Evolutionary conservation across 2,797 vertebrate genomes (phyloP).

Genomic region (Vipera latastei): DNA sequence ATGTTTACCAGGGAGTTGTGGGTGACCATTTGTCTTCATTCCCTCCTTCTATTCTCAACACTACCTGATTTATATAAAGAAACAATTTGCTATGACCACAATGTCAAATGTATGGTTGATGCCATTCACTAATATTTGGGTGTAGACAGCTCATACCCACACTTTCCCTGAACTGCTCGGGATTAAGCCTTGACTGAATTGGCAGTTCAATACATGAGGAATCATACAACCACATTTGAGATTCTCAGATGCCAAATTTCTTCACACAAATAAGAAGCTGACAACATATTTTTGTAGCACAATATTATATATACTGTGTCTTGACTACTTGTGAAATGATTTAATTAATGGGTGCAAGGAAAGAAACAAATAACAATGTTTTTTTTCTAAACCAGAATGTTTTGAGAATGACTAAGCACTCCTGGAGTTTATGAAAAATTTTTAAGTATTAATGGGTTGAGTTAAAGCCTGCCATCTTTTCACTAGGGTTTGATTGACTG

Average conservation of each 20-base stretch:
- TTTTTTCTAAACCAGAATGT: conserved; percentile 49
- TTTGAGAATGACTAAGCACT: conserved; percentile 85
- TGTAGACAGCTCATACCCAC: background rate
- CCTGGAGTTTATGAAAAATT: conserved; percentile 93
- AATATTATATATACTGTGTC: conserved; percentile 23
- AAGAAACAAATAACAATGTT: conserved; percentile 31
- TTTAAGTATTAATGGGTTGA: conserved; percentile 94
- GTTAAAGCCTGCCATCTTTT: conserved; percentile 74
- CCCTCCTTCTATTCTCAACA: background rate
- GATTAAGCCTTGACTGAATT: background rate
- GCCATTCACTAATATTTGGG: background rate
- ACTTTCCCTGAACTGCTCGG: background rate
- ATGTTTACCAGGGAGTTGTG: background rate
- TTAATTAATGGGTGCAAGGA: conserved; percentile 34
- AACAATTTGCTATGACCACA: background rate
- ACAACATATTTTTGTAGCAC: conserved; percentile 32
- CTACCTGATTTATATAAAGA: background rate
- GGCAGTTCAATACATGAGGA: background rate
- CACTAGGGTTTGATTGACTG: conserved; percentile 90
- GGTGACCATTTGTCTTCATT: background rate
- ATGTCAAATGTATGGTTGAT: background rate
- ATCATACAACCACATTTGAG: background rate
- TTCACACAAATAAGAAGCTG: background rate
- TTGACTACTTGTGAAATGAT: conserved; percentile 47
- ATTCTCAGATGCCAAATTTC: background rate